These are phyloP conservation scores for Scyliorhinus canicula DNA, from an alignment of 2,797 vertebrate species.

Conservation along the genomic window DNA sequence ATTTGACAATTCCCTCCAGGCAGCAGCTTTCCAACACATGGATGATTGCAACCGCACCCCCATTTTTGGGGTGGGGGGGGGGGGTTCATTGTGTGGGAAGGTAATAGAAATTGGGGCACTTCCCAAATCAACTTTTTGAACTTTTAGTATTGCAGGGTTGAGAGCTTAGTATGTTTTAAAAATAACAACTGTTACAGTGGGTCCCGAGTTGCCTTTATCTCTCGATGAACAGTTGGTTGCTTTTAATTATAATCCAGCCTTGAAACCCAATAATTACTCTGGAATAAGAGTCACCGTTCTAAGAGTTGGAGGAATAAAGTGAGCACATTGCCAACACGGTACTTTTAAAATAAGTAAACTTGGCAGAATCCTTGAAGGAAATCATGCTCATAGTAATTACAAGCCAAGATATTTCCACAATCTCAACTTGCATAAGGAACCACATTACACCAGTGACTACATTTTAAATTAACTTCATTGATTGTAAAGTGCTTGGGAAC, in stretches of 20 bases:
- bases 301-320: not conserved
- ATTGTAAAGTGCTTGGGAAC: not conserved
- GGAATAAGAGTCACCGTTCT: not conserved
- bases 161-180: not conserved
- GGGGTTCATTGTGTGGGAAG: not conserved
- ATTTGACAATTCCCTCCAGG: not conserved
- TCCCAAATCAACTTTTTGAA: not conserved
- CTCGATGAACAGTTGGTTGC: not conserved
- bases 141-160: not conserved
- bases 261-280: not conserved
- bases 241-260: not conserved
- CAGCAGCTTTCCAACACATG: not conserved
- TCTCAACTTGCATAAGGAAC: not conserved
- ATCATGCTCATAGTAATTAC: not conserved
- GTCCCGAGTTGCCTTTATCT: not conserved
- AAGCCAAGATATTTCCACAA: not conserved
- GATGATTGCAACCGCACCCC: not conserved
- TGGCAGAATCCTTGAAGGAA: not conserved
- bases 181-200: not conserved
- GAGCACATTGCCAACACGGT: not conserved
- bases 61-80: not conserved
- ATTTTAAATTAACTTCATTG: not conserved
- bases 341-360: not conserved
- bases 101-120: not conserved
- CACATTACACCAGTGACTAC: not conserved